A percentile compares a stretch with the other conserved stretches of the same genome.
phyloP scores from a whole-genome alignment of 2,797 vertebrate genomes.

The Sarcophilus harrisii region DNA sequence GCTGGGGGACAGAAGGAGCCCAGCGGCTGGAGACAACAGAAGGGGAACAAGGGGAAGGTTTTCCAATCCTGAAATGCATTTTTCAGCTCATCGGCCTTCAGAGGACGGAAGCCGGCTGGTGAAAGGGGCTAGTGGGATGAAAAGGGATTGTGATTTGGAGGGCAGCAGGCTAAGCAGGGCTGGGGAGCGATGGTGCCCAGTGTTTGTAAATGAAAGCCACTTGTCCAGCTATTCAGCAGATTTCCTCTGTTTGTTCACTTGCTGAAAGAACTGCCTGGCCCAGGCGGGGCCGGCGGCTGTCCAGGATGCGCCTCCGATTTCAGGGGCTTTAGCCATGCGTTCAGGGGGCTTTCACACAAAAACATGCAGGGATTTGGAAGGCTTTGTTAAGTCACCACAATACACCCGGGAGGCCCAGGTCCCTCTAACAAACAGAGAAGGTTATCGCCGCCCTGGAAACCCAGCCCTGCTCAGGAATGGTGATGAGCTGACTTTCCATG shows the following conservation, averaged over 20 bases:
- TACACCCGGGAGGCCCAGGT: constrained; percentile 84
- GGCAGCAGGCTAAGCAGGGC: constrained; percentile 85
- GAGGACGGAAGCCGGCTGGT: constrained; percentile 85
- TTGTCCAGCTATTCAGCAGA: constrained; percentile 86
- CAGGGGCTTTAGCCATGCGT: constrained; percentile 85
- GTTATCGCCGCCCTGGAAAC: constrained; percentile 28
- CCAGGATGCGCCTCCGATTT: constrained; percentile 85
- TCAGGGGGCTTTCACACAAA: constrained; percentile 85
- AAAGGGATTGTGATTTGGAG: constrained; percentile 86
- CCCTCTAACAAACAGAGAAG: constrained; percentile 81
- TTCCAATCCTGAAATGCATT: constrained; percentile 82
- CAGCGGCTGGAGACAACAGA: constrained; percentile 55
- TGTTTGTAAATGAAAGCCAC: constrained; percentile 85
- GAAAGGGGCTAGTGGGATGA: constrained; percentile 83
- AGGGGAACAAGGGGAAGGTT: constrained; percentile 80
- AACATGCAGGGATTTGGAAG: constrained; percentile 82
- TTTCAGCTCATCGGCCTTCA: constrained; percentile 84
- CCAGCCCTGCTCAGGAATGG: background rate
- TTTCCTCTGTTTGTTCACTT: constrained; percentile 87
- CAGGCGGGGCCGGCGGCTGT: constrained; percentile 82
- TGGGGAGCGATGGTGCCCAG: constrained; percentile 83
- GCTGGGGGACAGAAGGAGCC: constrained; percentile 44
- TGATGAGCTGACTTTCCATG: background rate
- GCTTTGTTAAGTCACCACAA: constrained; percentile 85
- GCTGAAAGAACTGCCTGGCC: constrained; percentile 83